Conservation (phyloP, 2,888 invertebrate genomes). For the Hydraecia micacea region DNA sequence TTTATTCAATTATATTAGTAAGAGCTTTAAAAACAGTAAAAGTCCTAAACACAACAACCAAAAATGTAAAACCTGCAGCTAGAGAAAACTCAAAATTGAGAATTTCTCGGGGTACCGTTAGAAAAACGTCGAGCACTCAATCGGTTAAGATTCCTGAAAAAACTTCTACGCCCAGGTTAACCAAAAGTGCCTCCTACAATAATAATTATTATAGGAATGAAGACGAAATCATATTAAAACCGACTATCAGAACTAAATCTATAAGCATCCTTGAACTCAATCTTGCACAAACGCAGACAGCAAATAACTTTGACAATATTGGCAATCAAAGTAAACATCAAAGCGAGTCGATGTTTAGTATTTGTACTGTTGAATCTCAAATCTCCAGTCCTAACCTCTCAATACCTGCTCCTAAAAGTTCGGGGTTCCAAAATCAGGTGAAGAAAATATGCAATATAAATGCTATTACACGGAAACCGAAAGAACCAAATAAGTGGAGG, state of each 20-base stretch:
- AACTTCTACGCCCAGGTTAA: slow-evolving; percentile 64
- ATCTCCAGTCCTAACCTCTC: slow-evolving; percentile 66
- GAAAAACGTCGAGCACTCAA: slow-evolving; percentile 60
- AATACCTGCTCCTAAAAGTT: slow-evolving; percentile 55
- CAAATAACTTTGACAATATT: slow-evolving; percentile 57
- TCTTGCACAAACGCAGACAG: slow-evolving; percentile 56
- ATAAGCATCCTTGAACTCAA: slow-evolving; percentile 79
- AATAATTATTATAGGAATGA: slow-evolving; percentile 64
- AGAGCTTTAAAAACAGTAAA: slow-evolving; percentile 88
- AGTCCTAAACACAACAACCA: slow-evolving; percentile 75
- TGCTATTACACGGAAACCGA: slow-evolving; percentile 67
- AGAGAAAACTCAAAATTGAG: slow-evolving; percentile 76
- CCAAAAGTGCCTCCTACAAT: slow-evolving; percentile 81
- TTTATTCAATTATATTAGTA: slow-evolving; percentile 91
- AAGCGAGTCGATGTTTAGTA: slow-evolving; percentile 77
- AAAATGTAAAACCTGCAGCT: slow-evolving; percentile 67
- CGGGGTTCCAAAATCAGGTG: slow-evolving; percentile 54
- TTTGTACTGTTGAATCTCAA: slow-evolving; percentile 76
- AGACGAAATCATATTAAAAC: slow-evolving; percentile 41
- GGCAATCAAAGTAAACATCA: slow-evolving; percentile 54
- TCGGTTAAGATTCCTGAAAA: slow-evolving; percentile 67
- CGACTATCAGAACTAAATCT: slow-evolving; percentile 67
- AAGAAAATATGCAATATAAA: slow-evolving; percentile 60
- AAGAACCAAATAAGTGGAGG: slow-evolving; percentile 89
- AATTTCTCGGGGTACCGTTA: slow-evolving; percentile 77